Conservation (phyloP, 53 echinoderm and acorn worm genomes). For the Temnopleurus reevesii region DNA sequence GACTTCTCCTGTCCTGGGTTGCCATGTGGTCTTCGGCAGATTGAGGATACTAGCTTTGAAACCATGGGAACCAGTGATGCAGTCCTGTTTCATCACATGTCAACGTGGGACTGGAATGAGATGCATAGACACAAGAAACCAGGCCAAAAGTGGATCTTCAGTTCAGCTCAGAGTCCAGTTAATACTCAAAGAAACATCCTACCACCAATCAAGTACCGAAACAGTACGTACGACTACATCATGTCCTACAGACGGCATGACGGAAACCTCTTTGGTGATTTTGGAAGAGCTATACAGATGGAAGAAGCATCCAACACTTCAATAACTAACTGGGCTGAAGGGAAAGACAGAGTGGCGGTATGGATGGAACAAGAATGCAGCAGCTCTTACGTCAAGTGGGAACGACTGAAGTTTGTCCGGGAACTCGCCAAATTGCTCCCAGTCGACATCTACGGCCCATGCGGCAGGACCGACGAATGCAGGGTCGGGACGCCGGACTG, state of each 20-base stretch:
- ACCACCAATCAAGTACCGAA: neutral
- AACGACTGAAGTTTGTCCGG: neutral
- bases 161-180: neutral
- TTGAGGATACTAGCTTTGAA: neutral
- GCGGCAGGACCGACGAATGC: neutral
- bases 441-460: neutral
- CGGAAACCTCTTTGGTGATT: conserved; percentile 40
- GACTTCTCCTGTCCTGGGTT: neutral
- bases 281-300: neutral
- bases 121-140: neutral
- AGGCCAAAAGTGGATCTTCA: conserved; percentile 46
- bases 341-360: neutral
- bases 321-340: neutral
- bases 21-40: conserved; percentile 1
- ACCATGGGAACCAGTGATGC: conserved; percentile 38
- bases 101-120: conserved; percentile 32
- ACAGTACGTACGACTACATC: conserved; percentile 27
- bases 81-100: conserved; percentile 27
- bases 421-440: neutral
- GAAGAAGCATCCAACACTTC: neutral
- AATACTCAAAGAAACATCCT: neutral
- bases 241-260: conserved; percentile 24
- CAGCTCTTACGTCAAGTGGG: neutral
- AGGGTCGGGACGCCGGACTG: neutral
- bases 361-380: conserved; percentile 21